Evolutionary conservation across 2,888 invertebrate species (phyloP), one percentile per base, ranked within the genome.

Genomic region (Drosophila cracens): DNA sequence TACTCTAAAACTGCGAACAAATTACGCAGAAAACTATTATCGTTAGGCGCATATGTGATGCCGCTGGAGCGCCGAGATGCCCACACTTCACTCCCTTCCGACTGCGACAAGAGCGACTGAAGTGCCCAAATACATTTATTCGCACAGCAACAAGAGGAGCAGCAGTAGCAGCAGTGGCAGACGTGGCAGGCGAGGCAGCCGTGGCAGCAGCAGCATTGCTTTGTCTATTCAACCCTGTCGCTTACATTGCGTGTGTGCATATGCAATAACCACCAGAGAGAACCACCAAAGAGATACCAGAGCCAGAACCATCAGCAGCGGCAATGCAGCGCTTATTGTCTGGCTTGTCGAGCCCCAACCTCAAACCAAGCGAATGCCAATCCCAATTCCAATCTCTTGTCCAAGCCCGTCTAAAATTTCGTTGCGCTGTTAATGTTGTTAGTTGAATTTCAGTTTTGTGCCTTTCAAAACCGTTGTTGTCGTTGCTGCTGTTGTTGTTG

Each of bases 11-110:
- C 83, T 76, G 81, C 85, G 83, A 91, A 90, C 92, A 92, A 92
- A 92, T 92, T 92, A 91, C 91, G 91, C 91, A 90, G 91, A 92
- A 92, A 92, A 92, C 91, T 92, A 92, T 92, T 92, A 91, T 91
- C 91, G 90, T 92, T 92, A 92, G 91, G 75, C 91, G 90, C 92
- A 92, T 92, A 92, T 92, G 92, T 81, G 91, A 82, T 89, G 80
- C 83, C 82, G 87, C 76, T 78, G 71, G 70, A 72, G 65, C 76
- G 76, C 79, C 80, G 25, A 74, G 67, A 79, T 68, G 75, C 68
- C 72, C 67, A 63, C 66, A 40, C 71, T 73, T 79, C 65, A 43
- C 34, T 21, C 49, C 36, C 34, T 4, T 27, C 8, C 76, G 76
- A 74, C 79, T 81, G 70, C 54, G 76, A 83, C 84, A 69, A 72